Base-by-base conservation (phyloP, 2,113 vertebrate genomes). In the Hippocampus zosterae region DNA sequence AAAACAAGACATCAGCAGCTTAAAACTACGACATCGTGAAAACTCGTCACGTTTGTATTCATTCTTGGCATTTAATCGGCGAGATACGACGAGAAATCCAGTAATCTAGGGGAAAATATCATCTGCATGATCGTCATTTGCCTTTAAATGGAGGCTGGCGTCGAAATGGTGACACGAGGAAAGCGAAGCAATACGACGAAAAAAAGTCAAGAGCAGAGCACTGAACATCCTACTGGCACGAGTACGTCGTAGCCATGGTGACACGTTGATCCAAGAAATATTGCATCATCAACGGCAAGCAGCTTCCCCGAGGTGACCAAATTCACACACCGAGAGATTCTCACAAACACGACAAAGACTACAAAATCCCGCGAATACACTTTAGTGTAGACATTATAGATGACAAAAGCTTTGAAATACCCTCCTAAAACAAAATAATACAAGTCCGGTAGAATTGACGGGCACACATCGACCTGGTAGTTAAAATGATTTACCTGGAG, bases 401-500 rank as follows among this genome's bases (percentile, higher is more conserved):
- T 50, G 8, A 19, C 33, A 37, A 37, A 37, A 37, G 33, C 33
- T 37, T 37, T 37, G 33, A 37, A 37, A 37, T 37, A 37, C 33
- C 33, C 33, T 37, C 33, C 33, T 1, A 37, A 23, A 40, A n/a
- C 2, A 41, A 42, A 64, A 64, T 13, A 23, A 25, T 19, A 50
- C 8, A 9, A 52, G 13, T 50, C 19, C 40, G 5, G n/a, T 1
- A 44, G 19, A 42, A 44, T 8, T 29, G 19, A 3, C 15, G 6
- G 27, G 5, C 55, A 29, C 9, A 60, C 18, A 60, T 33, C 27
- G 27, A 18, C 1, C 15, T 33, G 29, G 16, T 8, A 60, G 23
- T 33, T 1, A 60, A 33, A 2, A 6, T 1, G 19, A 27, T 15
- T 81, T 90, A 91, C 90, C 90, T 87, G 85, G 75, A 70, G 19